These are phyloP conservation scores for Rhopalosiphum maidis DNA, from an alignment of 1,140 invertebrate species.

Conservation along the genomic window DNA sequence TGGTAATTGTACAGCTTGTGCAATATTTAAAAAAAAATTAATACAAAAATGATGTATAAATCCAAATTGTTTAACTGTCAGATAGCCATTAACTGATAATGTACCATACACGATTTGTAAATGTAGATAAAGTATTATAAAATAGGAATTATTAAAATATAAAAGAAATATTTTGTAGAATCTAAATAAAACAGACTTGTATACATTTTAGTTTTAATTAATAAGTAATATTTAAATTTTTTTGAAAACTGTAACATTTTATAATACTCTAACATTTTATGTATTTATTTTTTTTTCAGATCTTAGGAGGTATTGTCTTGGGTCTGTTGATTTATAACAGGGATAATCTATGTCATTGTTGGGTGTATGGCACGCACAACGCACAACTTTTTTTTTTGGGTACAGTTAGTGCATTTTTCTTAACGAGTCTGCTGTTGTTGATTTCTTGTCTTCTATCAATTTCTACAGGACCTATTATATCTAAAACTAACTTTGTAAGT, in stretches of 20 bases:
- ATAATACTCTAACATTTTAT: no score
- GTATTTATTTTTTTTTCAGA: constrained; percentile 66
- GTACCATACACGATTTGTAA: not conserved
- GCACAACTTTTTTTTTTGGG: constrained; percentile 77
- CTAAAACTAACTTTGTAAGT: constrained; percentile 87
- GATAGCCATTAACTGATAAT: not conserved
- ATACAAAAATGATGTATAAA: not conserved
- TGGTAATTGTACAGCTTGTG: not conserved
- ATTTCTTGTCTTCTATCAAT: constrained; percentile 76
- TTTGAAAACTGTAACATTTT: no score
- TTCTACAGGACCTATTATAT: constrained; percentile 78
- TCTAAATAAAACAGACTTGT: not conserved
- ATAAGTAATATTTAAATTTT: not conserved
- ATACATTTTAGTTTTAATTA: not conserved
- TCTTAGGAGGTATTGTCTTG: constrained; percentile 75
- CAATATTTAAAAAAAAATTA: not conserved
- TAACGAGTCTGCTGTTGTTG: constrained; percentile 77
- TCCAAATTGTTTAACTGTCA: not conserved
- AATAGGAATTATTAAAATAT: not conserved
- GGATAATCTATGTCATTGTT: constrained; percentile 61
- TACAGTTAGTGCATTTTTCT: constrained; percentile 75
- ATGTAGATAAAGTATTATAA: not conserved
- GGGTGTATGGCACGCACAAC: constrained; percentile 60
- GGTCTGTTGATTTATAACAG: constrained; percentile 73
- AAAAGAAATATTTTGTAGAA: not conserved